Evolutionary conservation across 2,113 vertebrate genomes (phyloP), one percentile per base, ranked within the genome.

Genomic region (Sturnira hondurensis): DNA sequence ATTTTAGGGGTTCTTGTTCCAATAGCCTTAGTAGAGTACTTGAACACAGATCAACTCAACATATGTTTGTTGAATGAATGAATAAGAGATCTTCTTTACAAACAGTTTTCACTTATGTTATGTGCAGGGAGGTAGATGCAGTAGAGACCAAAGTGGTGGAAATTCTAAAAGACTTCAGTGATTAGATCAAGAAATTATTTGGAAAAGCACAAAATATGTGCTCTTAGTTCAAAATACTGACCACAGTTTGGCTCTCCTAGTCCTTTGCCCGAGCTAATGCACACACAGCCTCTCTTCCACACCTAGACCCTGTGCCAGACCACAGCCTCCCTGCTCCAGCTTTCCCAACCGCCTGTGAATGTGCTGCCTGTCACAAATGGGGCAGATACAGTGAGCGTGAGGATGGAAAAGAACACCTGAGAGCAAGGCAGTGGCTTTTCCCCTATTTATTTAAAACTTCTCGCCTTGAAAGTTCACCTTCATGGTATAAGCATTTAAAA

Each of bases 131-230:
- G 5, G 11, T 14, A 80, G 56, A 22, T 91, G 54, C 63, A 91
- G 1, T 74, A 47, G 61, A 93, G 45, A 95, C 28, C 12, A 45
- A 45, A 87, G 31, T 85, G 41, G 12, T 93, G 16, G 93, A 88
- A 93, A 91, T 86, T 96, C 83, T 93, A 63, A 86, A 85, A 88
- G 71, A 94, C 24, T 91, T 94, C 74, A 93, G 83, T 93, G 73
- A 77, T 78, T 47, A 73, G 28, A 89, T 81, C 78, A 95, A 96
- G 65, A 96, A 91, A 52, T 54, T 85, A 16, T 92, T 94, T 96
- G 54, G 65, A 95, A 76, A 90, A 89, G 33, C 76, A 84, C 43
- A 68, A 92, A 92, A 80, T 90, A n/a, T n/a, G 52, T 90, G 50
- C 36, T 93, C 31, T 94, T 22, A 84, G 82, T 94, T 90, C 26